Base-by-base conservation (phyloP, 1,140 invertebrate species). In the Lordiphosa clarofinis region DNA sequence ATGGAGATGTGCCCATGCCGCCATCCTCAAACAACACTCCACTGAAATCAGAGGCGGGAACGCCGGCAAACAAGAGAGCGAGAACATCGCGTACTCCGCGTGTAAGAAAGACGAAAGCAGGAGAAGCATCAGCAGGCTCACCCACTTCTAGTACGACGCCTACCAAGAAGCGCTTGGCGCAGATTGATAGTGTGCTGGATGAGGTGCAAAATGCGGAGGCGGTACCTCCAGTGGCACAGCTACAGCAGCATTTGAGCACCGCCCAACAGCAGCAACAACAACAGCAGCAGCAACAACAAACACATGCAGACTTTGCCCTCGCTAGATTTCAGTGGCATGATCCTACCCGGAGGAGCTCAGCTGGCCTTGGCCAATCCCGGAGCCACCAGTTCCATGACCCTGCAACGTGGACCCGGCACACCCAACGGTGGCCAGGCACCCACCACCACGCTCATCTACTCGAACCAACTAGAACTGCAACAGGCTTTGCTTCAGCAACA, bases 1-100 rank as follows among this genome's bases (percentile, higher is more conserved):
- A 96, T 75, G 95, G 82, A 9, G 84, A 88, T 42, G 69, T 84
- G 15, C 71, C 71, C 19, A 69, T 76, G 64, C 73, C 81, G 5
- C 65, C 73, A 0, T 54, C 67, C 0, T 56, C 63, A 19, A 47
- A 49, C 8, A 71, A 59, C 15, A 82, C 78, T 47, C 78, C 78
- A 1, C 46, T 78, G 28, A 59, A 87, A 40, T 15, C 64, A 42
- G 3, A 5, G 4, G 7, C 56, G 1, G 59, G 65, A 11, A 65
- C 73, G 7, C 66, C 73, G 3, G 59, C 74, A 0, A 53, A 66
- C 7, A 88, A 88, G 48, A 50, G 86, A 7, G 37, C 86, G 33
- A 68, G 86, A 0, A 65, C 61, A 15, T 43, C 65, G 0, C 65
- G 78, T 9, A 75, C 86, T 4, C 76, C 86, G 1, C 71, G 86